Evolutionary conservation across 2,113 vertebrate genomes (phyloP).

Genomic region (Silurus meridionalis): DNA sequence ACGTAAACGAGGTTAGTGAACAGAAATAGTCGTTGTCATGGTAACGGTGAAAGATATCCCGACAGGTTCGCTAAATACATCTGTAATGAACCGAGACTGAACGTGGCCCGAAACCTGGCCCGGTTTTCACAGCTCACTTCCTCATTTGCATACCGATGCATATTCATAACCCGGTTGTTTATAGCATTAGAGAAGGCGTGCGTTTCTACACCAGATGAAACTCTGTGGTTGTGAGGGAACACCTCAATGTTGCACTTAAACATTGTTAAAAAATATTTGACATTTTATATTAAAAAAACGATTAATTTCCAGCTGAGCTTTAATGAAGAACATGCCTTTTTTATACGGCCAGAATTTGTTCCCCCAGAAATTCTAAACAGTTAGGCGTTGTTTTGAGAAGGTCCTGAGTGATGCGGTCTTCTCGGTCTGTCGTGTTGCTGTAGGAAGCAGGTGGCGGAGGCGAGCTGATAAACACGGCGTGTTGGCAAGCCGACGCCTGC

Average conservation of each 20-base stretch:
- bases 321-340: too few relatives aligned
- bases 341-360: neutral
- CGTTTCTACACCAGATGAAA: too few relatives aligned
- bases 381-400: neutral
- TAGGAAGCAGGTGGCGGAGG: slow-evolving; percentile 31
- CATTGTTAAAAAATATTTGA: neutral
- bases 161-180: neutral
- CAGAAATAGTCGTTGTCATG: neutral
- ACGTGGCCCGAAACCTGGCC: neutral
- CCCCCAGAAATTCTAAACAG: neutral
- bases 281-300: too few relatives aligned
- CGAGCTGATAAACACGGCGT: slow-evolving; percentile 20
- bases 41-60: too few relatives aligned
- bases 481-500: neutral
- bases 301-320: too few relatives aligned
- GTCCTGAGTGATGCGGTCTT: neutral
- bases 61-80: neutral
- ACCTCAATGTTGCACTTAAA: neutral
- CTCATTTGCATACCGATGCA: neutral
- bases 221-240: neutral
- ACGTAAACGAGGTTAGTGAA: neutral
- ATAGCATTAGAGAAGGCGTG: too few relatives aligned
- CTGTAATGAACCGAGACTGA: neutral
- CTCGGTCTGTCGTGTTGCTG: slow-evolving; percentile 21
- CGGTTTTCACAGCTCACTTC: neutral